phyloP scores from a whole-genome alignment of 1,140 invertebrate species.

The Polyergus mexicanus region DNA sequence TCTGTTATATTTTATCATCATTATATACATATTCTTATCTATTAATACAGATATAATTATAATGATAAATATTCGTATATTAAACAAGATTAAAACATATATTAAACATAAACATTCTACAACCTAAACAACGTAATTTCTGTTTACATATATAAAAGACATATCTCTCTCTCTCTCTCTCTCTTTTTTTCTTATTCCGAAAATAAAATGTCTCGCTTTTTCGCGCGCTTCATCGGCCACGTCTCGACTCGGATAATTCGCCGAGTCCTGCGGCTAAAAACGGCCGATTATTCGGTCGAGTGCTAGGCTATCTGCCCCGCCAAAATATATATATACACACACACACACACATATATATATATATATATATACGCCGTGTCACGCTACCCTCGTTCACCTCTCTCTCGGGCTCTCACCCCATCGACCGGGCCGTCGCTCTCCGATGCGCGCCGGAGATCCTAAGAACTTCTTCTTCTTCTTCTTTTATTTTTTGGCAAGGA shows the following conservation, averaged over 20 bases:
- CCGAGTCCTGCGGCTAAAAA: constrained; percentile 1
- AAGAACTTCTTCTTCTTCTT: too few relatives aligned
- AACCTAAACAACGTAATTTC: too few relatives aligned
- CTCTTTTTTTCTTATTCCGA: too few relatives aligned
- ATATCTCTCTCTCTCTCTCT: too few relatives aligned
- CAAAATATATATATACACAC: not conserved
- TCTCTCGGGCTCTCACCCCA: constrained; percentile 30
- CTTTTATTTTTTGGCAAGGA: too few relatives aligned
- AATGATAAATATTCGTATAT: too few relatives aligned
- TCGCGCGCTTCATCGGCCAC: not conserved
- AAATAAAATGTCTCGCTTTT: not conserved
- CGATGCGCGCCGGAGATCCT: constrained; percentile 42
- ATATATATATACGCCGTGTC: constrained; percentile 21
- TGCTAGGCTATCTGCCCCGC: not conserved
- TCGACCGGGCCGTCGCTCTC: constrained; percentile 25
- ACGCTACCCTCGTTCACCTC: constrained; percentile 43
- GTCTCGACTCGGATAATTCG: not conserved
- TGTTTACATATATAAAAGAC: too few relatives aligned
- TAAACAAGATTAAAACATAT: not conserved
- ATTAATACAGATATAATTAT: too few relatives aligned
- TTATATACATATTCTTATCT: too few relatives aligned
- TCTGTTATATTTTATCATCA: too few relatives aligned
- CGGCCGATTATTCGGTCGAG: constrained; percentile 36
- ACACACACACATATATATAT: too few relatives aligned
- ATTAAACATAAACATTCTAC: not conserved